These are phyloP conservation scores for Cyclopterus lumpus DNA, from an alignment of 2,797 vertebrate genomes.

Conservation along the genomic window DNA sequence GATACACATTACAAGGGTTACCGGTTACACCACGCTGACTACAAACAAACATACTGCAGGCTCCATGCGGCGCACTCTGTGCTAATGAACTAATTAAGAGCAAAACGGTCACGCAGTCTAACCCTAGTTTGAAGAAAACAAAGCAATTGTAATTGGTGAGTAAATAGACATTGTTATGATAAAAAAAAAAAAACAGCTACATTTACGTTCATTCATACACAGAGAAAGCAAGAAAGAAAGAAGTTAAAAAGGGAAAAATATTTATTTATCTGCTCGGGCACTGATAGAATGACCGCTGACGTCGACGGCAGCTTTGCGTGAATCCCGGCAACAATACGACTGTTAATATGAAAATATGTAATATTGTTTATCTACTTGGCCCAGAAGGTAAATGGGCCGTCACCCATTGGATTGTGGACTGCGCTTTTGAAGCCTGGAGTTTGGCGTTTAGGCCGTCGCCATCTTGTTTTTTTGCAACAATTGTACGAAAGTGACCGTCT, in stretches of 20 bases:
- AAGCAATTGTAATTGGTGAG: constrained; percentile 1
- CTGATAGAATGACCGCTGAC: neutral
- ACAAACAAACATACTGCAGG: neutral
- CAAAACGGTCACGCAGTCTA: neutral
- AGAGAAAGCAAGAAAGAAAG: neutral
- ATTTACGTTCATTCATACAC: neutral
- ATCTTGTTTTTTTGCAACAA: neutral
- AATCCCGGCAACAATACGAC: neutral
- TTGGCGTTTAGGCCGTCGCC: neutral
- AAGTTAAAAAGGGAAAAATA: neutral
- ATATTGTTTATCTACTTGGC: neutral
- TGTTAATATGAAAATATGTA: neutral
- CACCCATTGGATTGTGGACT: neutral
- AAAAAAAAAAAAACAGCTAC: neutral
- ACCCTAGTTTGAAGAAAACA: constrained; percentile 12
- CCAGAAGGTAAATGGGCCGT: neutral
- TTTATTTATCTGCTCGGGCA: neutral
- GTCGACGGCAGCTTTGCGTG: neutral
- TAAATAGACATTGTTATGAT: constrained; percentile 3
- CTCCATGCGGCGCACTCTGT: neutral
- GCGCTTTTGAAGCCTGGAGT: neutral
- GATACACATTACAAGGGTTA: neutral
- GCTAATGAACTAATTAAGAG: constrained; percentile 23
- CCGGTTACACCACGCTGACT: neutral
- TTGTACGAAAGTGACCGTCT: too few species aligned